phyloP scores from a whole-genome alignment of 2,113 vertebrate genomes.

The Hydrochoerus hydrochaeris region DNA sequence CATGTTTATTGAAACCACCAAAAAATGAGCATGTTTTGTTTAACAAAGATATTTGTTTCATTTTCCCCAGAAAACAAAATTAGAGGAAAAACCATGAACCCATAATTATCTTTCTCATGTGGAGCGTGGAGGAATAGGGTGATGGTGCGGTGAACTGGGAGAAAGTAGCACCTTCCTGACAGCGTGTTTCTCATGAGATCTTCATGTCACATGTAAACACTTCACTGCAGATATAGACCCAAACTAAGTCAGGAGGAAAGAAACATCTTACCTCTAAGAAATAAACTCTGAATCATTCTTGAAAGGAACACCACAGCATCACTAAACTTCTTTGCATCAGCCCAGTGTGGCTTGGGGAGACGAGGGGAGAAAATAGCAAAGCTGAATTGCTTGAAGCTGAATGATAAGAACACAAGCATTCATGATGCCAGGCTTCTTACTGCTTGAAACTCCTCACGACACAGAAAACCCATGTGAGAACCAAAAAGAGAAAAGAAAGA shows the following conservation, averaged over 20 bases:
- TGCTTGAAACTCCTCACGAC: not conserved
- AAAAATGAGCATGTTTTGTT: not conserved
- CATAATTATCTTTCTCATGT: no score
- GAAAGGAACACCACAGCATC: not conserved
- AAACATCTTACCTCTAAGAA: not conserved
- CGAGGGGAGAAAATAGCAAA: not conserved
- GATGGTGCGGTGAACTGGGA: fast-evolving
- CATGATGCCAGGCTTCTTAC: not conserved
- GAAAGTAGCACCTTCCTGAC: not conserved
- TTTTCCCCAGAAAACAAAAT: not conserved
- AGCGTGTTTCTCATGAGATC: not conserved
- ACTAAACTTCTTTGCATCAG: not conserved
- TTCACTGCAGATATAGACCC: not conserved
- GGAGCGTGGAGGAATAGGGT: not conserved
- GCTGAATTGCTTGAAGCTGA: not conserved
- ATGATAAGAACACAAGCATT: fast-evolving
- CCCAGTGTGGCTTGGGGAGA: not conserved
- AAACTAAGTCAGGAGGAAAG: not conserved
- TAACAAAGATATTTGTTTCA: not conserved
- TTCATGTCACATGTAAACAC: not conserved
- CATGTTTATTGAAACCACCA: not conserved
- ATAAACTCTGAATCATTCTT: not conserved
- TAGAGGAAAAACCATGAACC: not conserved
- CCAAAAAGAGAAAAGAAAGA: not conserved
- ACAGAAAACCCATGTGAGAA: not conserved